Conservation (phyloP, 2,113 vertebrate genomes). For the Dromaius novaehollandiae region DNA sequence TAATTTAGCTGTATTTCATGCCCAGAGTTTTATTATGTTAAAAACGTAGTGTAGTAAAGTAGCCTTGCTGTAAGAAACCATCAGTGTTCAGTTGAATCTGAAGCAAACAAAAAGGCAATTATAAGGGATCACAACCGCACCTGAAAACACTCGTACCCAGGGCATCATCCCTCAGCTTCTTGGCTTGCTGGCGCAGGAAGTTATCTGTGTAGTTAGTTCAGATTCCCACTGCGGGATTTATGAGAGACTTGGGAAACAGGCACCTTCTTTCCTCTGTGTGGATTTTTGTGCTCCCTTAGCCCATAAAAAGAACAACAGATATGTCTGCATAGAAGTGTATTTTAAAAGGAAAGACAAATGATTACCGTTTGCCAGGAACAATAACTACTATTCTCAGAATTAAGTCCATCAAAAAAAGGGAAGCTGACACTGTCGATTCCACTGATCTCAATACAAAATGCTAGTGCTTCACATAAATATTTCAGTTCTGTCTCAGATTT, state of each 20-base stretch:
- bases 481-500: neutral
- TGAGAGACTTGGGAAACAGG: neutral
- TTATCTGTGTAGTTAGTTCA: neutral
- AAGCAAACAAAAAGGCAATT: too few species aligned
- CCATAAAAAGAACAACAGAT: neutral
- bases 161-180: neutral
- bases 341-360: neutral
- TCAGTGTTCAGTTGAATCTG: rapidly evolving
- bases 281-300: neutral
- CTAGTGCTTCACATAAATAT: neutral
- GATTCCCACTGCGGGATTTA: neutral
- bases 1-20: neutral
- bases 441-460: neutral
- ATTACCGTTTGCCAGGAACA: neutral
- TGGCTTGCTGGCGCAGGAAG: neutral
- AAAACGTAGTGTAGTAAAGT: neutral
- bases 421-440: neutral
- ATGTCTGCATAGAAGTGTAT: neutral
- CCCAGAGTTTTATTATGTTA: neutral
- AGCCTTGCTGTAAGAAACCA: neutral
- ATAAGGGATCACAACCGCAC: neutral
- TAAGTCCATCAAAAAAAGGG: neutral
- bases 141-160: neutral
- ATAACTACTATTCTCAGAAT: neutral
- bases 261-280: neutral